These are phyloP conservation scores for Aricia agestis DNA, from an alignment of 1,140 invertebrate species.

Conservation along the genomic window DNA sequence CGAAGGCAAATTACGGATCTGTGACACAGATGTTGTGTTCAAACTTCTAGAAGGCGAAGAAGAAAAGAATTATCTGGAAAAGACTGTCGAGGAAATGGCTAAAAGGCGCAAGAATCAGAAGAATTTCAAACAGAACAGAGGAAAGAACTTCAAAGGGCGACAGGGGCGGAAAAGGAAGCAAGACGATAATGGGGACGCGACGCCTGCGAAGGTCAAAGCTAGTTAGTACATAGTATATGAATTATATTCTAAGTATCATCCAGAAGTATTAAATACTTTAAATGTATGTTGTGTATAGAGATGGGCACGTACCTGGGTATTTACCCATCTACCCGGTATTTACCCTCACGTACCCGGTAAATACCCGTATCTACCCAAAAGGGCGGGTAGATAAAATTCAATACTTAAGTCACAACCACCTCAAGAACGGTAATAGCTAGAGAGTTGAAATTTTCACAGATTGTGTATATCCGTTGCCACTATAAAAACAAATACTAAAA, in stretches of 20 bases:
- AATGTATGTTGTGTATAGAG: no score
- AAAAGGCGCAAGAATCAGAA: slow-evolving; percentile 73
- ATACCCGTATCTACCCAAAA: no score
- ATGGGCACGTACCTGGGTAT: no score
- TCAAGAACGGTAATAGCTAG: no score
- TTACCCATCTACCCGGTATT: no score
- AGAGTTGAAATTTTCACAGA: no score
- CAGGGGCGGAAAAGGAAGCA: slow-evolving; percentile 50
- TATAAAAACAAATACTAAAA: no score
- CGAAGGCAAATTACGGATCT: slow-evolving; percentile 78
- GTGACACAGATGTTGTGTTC: slow-evolving; percentile 77
- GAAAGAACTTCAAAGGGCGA: slow-evolving; percentile 46
- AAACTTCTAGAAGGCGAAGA: slow-evolving; percentile 82
- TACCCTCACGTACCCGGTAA: no score
- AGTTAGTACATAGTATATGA: slow-evolving; percentile 34
- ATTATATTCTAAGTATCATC: slow-evolving; percentile 9
- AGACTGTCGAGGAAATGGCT: slow-evolving; percentile 79
- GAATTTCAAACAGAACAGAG: slow-evolving; percentile 59
- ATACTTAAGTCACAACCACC: no score
- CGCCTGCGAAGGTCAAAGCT: slow-evolving; percentile 47
- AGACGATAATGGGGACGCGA: slow-evolving; percentile 45
- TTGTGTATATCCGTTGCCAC: no score
- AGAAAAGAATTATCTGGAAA: slow-evolving; percentile 81
- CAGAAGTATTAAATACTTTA: slow-evolving; percentile 13
- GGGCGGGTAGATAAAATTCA: no score